phyloP scores from a whole-genome alignment of 2,113 vertebrate genomes.

The Aegotheles bennettii region DNA sequence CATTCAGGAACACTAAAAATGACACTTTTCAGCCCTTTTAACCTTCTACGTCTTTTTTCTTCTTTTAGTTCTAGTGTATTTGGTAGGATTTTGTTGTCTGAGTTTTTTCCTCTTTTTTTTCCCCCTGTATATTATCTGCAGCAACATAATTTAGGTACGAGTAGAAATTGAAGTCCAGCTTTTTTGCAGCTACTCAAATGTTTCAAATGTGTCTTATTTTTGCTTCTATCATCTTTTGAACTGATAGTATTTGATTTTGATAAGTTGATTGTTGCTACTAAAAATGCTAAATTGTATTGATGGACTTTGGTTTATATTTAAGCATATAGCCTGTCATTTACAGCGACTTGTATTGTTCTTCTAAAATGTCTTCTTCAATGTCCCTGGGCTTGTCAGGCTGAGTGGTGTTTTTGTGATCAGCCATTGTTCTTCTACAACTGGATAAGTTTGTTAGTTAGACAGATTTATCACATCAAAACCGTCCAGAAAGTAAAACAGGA shows the following conservation, averaged over 20 bases:
- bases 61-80: not conserved
- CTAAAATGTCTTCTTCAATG: not conserved
- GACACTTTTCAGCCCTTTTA: not conserved
- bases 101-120: accelerated
- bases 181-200: not conserved
- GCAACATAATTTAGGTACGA: not conserved
- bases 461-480: not conserved
- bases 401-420: not conserved
- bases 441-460: not conserved
- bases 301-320: not conserved
- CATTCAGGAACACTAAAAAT: not conserved
- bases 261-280: not conserved
- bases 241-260: not conserved
- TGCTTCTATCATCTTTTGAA: not conserved
- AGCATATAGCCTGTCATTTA: not conserved
- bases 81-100: not conserved
- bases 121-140: not conserved
- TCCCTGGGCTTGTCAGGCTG: not conserved
- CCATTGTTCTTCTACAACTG: not conserved
- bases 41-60: not conserved
- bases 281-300: not conserved
- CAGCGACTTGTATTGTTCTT: not conserved
- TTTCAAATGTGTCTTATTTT: not conserved
- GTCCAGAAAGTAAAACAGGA: not conserved
- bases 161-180: not conserved